Evolutionary conservation across 2,797 vertebrate species (phyloP).

Genomic region (Buceros bicornis): DNA sequence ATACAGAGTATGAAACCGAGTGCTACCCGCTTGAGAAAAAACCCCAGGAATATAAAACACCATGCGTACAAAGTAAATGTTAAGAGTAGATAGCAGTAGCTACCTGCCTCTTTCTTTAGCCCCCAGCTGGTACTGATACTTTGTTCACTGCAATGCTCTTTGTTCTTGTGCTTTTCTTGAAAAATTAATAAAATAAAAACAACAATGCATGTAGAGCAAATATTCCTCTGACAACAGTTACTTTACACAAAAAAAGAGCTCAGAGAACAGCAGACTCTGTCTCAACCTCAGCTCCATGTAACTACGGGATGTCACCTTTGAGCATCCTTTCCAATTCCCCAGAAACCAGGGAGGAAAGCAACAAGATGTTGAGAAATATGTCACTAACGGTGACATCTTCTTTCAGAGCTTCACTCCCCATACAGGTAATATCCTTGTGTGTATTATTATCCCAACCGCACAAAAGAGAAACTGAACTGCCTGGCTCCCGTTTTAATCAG

Average conservation of each 20-base stretch:
- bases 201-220: background rate
- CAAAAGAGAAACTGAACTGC: background rate
- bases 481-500: background rate
- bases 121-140: background rate
- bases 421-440: background rate
- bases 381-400: background rate
- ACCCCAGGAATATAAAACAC: background rate
- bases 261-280: background rate
- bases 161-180: constrained; percentile 38
- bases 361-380: background rate
- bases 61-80: background rate
- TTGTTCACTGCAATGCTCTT: background rate
- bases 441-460: background rate
- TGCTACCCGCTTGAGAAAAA: background rate
- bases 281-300: background rate
- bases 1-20: background rate
- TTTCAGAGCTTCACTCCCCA: background rate
- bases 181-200: constrained; percentile 54
- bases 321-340: background rate
- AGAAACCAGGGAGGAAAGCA: background rate
- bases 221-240: background rate
- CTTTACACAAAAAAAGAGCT: background rate
- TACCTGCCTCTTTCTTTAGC: background rate
- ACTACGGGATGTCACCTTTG: background rate
- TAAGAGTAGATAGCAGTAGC: background rate